Conservation (phyloP, 2,113 vertebrate genomes). For the Rostratula benghalensis region DNA sequence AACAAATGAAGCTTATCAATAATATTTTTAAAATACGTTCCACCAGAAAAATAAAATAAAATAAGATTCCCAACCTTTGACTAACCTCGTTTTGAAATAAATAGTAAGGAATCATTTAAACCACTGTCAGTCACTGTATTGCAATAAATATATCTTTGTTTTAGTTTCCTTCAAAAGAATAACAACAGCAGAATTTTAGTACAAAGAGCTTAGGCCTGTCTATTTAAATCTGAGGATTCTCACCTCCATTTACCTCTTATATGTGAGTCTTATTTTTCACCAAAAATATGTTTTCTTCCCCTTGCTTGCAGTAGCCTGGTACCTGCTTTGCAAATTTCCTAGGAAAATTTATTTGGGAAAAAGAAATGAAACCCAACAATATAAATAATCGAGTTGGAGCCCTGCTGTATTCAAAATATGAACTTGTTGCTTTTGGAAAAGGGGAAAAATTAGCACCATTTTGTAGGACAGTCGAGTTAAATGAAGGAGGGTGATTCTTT, state of each 20-base stretch:
- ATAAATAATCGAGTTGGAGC: conserved; percentile 40
- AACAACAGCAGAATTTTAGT: conserved; percentile 39
- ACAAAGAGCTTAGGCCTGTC: conserved; percentile 13
- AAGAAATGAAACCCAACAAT: not conserved
- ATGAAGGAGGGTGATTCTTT: conserved; percentile 80
- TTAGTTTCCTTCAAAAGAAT: conserved; percentile 11
- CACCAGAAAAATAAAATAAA: conserved; percentile 23
- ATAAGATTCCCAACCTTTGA: conserved; percentile 39
- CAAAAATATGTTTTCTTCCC: not conserved
- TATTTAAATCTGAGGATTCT: conserved; percentile 15
- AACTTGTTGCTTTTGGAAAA: conserved; percentile 84
- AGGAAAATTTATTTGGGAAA: conserved; percentile 43
- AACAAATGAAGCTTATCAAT: conserved; percentile 57
- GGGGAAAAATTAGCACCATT: conserved; percentile 77
- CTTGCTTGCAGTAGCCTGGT: not conserved
- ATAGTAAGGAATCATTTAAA: conserved; percentile 56
- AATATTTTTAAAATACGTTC: conserved; percentile 47
- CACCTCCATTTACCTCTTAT: not conserved
- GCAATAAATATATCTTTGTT: conserved; percentile 27
- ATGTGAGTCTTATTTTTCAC: not conserved
- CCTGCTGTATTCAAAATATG: conserved; percentile 28
- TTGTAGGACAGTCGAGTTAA: conserved; percentile 82
- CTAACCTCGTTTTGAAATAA: conserved; percentile 41
- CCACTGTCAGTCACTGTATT: not conserved
- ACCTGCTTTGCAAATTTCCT: not conserved